A percentile compares a stretch with the other conserved stretches of the same genome.
Conservation (phyloP, 1,140 invertebrate species). For the Drosophila repleta region DNA sequence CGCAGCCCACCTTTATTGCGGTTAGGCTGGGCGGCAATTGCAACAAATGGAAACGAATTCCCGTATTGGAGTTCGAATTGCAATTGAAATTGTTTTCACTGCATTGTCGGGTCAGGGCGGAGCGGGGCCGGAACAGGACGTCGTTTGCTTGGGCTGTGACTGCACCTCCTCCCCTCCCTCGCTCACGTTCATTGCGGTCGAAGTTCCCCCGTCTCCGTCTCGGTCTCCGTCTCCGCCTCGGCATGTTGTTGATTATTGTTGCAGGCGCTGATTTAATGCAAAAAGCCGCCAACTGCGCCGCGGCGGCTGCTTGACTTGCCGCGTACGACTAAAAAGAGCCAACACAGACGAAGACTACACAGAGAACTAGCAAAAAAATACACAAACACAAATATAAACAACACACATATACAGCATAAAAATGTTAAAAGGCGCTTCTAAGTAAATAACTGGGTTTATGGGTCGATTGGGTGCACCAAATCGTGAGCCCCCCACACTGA, state of each 20-base stretch:
- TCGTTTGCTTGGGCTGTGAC: not conserved
- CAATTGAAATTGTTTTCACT: constrained; percentile 76
- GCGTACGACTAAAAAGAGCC: constrained; percentile 59
- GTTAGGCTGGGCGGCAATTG: constrained; percentile 64
- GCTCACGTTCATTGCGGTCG: constrained; percentile 49
- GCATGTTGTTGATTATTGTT: constrained; percentile 76
- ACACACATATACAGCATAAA: constrained; percentile 29
- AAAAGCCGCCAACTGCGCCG: constrained; percentile 61
- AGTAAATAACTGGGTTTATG: constrained; percentile 83
- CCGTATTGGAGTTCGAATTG: constrained; percentile 77
- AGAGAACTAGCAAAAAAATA: constrained; percentile 33
- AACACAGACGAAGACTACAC: constrained; percentile 45
- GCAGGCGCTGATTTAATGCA: constrained; percentile 79
- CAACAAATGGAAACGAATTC: constrained; percentile 81
- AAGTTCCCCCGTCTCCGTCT: constrained; percentile 26
- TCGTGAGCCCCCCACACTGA: constrained; percentile 71
- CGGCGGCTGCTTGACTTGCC: constrained; percentile 41
- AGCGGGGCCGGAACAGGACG: not conserved
- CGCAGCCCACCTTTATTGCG: constrained; percentile 49
- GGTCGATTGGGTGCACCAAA: constrained; percentile 83
- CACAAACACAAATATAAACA: constrained; percentile 19
- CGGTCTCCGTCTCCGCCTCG: constrained; percentile 2
- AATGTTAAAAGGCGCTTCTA: constrained; percentile 81
- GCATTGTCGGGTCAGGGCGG: constrained; percentile 8
- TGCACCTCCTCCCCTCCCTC: constrained; percentile 11